Conservation (phyloP, 2,113 vertebrate species). For the Psilopsiagon aurifrons region DNA sequence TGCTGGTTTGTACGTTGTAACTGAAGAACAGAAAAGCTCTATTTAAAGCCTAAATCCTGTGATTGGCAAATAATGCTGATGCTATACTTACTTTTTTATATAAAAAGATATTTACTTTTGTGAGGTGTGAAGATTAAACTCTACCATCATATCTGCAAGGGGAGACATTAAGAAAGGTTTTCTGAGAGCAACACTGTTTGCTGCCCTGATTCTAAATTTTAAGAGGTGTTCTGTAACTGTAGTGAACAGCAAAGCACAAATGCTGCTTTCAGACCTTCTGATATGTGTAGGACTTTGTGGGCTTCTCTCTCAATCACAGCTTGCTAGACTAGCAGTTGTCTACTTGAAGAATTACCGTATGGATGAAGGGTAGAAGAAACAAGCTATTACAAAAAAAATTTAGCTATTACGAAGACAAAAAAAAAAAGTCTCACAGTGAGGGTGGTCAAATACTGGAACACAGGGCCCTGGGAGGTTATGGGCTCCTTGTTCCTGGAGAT, state of each 20-base stretch:
- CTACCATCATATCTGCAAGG: background rate
- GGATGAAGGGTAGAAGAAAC: background rate
- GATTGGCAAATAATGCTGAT: background rate
- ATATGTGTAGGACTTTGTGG: background rate
- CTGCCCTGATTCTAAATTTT: background rate
- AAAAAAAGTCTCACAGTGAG: constrained; percentile 29
- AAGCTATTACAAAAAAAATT: background rate
- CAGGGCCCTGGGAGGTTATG: background rate
- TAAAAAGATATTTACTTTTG: background rate
- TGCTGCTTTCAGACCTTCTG: background rate
- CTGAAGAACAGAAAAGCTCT: background rate
- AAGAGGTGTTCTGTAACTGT: background rate
- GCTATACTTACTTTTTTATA: background rate
- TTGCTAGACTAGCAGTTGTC: background rate
- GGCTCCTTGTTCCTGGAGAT: background rate
- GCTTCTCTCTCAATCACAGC: background rate
- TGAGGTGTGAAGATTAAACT: background rate
- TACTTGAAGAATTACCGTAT: accelerated
- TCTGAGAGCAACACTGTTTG: background rate
- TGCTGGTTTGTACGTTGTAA: background rate
- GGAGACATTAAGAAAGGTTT: background rate
- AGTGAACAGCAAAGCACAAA: background rate
- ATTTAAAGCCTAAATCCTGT: background rate
- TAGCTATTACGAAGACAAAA: background rate
- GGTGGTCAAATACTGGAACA: background rate